Base-by-base conservation (phyloP, 1,140 invertebrate species). In the Drosophila tsacasi region DNA sequence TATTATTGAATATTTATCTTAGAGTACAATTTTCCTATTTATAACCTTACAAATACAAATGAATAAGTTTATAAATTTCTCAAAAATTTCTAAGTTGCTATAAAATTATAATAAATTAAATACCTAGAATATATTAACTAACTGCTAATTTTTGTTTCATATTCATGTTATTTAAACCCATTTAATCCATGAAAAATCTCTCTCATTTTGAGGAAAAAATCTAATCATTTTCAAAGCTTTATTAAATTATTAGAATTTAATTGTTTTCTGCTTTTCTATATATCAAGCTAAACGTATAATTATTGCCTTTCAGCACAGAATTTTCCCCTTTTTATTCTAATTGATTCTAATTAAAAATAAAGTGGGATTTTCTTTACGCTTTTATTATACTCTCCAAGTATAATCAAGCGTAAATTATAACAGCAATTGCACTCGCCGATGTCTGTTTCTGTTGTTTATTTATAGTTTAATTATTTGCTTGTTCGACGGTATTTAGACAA, bases 361-460 rank as follows among this genome's bases (percentile, higher is more conserved):
- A 72, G 52, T 60, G 66, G 44, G 10, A 21, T 49, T 72, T 72
- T 49, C 52, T 60, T 35, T 32, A 37, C 21, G 32, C 13, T 67
- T 69, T 54, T 35, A 69, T 69, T 66, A 46, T 44, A 52, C 46
- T 64, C 60, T 57, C 21, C 2, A n/a, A 52, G 69, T 52, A 73
- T 37, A 73, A 60, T 73, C 40, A 15, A 25, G 23, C 46, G 35
- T 37, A 21, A 73, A 73, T 61, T 73, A 50, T 27, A 32, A 8
- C 44, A 52, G 27, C 54, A 61, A 72, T 50, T 60, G 67, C 54
- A 72, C 68, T 73, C 40, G 68, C 44, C 39, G 67, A 73, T 57
- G 37, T 73, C 71, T 73, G 71, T 73, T 73, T 50, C 68, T 73
- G 68, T 52, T 73, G 71, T 73, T 73, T 73, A 73, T 73, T 73